phyloP scores from a whole-genome alignment of 2,888 invertebrate genomes.

The Mantis religiosa region DNA sequence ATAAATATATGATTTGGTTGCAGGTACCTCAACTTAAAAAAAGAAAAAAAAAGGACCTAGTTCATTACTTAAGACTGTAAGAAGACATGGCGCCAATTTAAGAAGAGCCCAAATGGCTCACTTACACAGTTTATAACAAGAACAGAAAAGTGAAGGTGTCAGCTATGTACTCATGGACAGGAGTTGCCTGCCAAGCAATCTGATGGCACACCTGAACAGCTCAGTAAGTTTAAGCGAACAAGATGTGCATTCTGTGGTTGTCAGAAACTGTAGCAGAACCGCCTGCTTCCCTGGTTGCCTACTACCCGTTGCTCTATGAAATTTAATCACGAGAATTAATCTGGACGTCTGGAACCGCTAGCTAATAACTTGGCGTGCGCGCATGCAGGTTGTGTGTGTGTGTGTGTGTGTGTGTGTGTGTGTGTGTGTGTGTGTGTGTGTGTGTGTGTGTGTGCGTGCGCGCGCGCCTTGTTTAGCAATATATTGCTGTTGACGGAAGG shows the following conservation, averaged over 20 bases:
- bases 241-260: slow-evolving; percentile 2
- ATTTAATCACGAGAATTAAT: slow-evolving; percentile 34
- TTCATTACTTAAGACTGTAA: no score
- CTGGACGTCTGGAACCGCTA: slow-evolving; percentile 33
- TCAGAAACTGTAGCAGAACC: slow-evolving; percentile 13
- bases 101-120: no score
- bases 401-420: slow-evolving; percentile 13
- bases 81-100: no score
- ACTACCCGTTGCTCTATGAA: slow-evolving; percentile 31
- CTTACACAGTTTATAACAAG: no score
- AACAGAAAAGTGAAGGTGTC: no score
- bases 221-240: not conserved
- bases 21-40: no score
- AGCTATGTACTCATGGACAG: no score
- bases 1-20: no score
- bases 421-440: slow-evolving; percentile 4
- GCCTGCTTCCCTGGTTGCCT: slow-evolving; percentile 15
- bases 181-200: not conserved
- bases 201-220: not conserved
- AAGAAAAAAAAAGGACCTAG: no score
- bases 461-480: slow-evolving; percentile 32
- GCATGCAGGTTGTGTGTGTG: slow-evolving; percentile 4
- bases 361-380: slow-evolving; percentile 30
- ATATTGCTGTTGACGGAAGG: slow-evolving; percentile 33
- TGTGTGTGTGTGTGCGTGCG: slow-evolving; percentile 12